Base-by-base conservation (phyloP, 2,888 invertebrate genomes). In the Acanthacorydalis orientalis region DNA sequence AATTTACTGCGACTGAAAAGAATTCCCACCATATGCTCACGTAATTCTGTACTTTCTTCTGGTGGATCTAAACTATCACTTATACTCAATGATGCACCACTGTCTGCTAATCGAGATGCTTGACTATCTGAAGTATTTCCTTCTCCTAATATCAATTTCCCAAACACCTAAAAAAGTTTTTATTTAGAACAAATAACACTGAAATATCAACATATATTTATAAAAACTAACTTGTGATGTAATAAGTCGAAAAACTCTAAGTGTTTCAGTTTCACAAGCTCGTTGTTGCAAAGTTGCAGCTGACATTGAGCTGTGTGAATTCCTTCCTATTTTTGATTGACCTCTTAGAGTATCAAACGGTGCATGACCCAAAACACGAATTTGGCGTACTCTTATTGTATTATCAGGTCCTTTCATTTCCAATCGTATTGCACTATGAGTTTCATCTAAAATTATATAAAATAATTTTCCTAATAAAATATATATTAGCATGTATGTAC, bases 21-120 rank as follows among this genome's bases (percentile, higher is more conserved):
- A 57, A 96, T 95, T 50, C 95, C 93, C 41, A 95, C 95, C 77
- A 96, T 91, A 61, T 95, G 95, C 60, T 95, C 95, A 40, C 92
- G 78, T 7, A 96, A 53, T 63, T 71, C 59, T 60, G 72, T 64
- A 60, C 68, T 64, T 50, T 68, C 66, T 53, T 65, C 65, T 40
- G 64, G 51, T 57, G 73, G 63, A 65, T 77, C 63, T 61, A 59
- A 52, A 45, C 57, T 59, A 48, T 66, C 66, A 50, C 57, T 61
- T 7, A 57, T 56, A 14, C 63, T 62, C 11, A 60, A 46, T 7
- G 59, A 58, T 34, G 47, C 40, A 31, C 55, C 58, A 40, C 57
- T 60, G 31, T 62, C 61, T 7, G 46, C 43, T 10, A 47, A 16
- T 7, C 47, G 38, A 31, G 37, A 33, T 42, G 47, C 31, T 12